Evolutionary conservation across 2,113 vertebrate genomes (phyloP).

Genomic region (Chionodraco myersi): DNA sequence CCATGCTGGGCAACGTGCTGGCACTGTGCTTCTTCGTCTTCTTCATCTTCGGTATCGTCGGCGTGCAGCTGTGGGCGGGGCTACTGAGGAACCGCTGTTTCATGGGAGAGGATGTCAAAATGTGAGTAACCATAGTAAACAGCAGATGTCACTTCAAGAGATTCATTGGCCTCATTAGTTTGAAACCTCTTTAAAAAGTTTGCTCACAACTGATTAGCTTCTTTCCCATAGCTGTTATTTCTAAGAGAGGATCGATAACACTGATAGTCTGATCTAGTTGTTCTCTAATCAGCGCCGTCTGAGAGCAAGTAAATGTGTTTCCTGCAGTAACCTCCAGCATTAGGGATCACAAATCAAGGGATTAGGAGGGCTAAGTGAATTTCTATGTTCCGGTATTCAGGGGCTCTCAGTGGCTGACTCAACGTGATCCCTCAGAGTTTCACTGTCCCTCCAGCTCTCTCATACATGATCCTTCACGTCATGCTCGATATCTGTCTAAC

Average conservation of each 20-base stretch:
- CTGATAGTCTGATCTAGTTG: conserved; percentile 41
- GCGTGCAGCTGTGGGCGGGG: conserved; percentile 96
- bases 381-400: conserved; percentile 10
- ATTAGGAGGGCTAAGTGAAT: conserved; percentile 25
- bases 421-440: conserved; percentile 16
- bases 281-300: conserved; percentile 46
- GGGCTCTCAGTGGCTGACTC: not conserved
- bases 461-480: conserved; percentile 33
- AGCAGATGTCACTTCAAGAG: conserved; percentile 31
- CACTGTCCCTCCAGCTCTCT: conserved; percentile 1
- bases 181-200: conserved; percentile 45
- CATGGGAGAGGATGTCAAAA: conserved; percentile 89
- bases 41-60: conserved; percentile 97
- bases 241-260: conserved; percentile 45
- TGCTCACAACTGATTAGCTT: conserved; percentile 43
- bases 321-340: conserved; percentile 7
- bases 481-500: conserved; percentile 20
- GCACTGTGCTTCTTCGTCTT: conserved; percentile 97
- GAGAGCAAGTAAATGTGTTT: conserved; percentile 9
- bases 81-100: conserved; percentile 95
- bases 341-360: conserved; percentile 41
- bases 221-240: conserved; percentile 44
- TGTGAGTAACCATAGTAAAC: conserved; percentile 82
- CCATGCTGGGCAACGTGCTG: conserved; percentile 96
- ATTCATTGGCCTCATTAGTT: conserved; percentile 31